Conservation (phyloP, 2,888 invertebrate species). For the Pandemis corylana region DNA sequence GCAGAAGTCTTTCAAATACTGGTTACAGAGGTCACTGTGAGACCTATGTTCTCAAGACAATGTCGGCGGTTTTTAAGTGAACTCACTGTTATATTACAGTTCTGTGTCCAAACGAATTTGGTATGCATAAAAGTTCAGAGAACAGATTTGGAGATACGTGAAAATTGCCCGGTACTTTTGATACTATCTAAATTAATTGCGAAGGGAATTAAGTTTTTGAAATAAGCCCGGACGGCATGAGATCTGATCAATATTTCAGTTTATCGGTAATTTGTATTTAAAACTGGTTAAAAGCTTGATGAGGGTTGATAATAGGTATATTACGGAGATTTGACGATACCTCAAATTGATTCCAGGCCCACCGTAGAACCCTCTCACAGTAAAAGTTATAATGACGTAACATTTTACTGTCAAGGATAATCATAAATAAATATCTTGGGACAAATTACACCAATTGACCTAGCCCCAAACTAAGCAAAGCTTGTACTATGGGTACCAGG, state of each 20-base stretch:
- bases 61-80: constrained; percentile 1
- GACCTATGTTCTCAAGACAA: not conserved
- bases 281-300: not conserved
- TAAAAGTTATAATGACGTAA: too few species aligned
- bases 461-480: too few species aligned
- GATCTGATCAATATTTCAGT: constrained; percentile 14
- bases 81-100: not conserved
- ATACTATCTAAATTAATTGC: constrained; percentile 42
- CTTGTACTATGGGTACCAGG: too few species aligned
- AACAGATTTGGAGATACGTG: constrained; percentile 43
- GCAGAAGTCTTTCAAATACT: too few species aligned
- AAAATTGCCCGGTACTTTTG: constrained; percentile 23
- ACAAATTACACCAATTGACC: too few species aligned
- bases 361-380: too few species aligned
- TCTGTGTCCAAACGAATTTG: constrained; percentile 55
- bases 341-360: too few species aligned
- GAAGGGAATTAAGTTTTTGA: constrained; percentile 39
- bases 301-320: not conserved
- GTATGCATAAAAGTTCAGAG: constrained; percentile 63
- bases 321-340: not conserved
- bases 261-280: not conserved
- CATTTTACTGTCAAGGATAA: too few species aligned
- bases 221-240: constrained; percentile 19
- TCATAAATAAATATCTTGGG: too few species aligned
- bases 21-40: too few species aligned